Evolutionary conservation across 2,113 vertebrate genomes (phyloP), one percentile per base, ranked within the genome.

Genomic region (Percina caprodes): DNA sequence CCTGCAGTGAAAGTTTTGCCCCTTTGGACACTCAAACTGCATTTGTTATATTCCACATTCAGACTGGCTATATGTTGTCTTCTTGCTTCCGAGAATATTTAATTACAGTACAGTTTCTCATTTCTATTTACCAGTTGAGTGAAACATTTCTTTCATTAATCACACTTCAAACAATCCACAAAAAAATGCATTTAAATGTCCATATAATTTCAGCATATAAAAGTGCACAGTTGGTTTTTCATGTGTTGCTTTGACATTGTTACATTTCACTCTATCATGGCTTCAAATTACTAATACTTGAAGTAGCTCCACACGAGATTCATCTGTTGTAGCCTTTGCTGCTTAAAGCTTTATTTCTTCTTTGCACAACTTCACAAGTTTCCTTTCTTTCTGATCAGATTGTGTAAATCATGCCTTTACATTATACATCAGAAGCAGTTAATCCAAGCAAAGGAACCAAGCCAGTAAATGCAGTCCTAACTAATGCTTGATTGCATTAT

Each of bases 391-490:
- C 21, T 52, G 71, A 39, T 52, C 60, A 55, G 45, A 54, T 46
- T 11, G 56, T 67, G 45, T 63, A n/a, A 9, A 72, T 77, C 23
- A 66, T 60, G 2, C 23, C n/a, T 82, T 80, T 46, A 56, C 45
- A 18, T 54, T 9, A 10, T 6, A 30, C 10, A 49, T 11, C 30
- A 82, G 39, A 71, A 48, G 11, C 73, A 74, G 11, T 23, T 54
- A 67, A 58, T 74, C 6, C 3, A 1, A 24, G 65, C 33, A 55
- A 82, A 61, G 23, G 24, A 67, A 48, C 35, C 46, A 70, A 58
- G 16, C 42, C 59, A 78, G 33, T 55, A 60, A 63, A 65, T 63
- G 24, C 26, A 26, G 13, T 45, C 48, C 7, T 18, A 54, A 42
- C 14, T 61, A 15, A 69, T 59, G 39, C 52, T 69, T 42, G 10